phyloP scores from a whole-genome alignment of 2,113 vertebrate species.

The Marcusenius ussheri region DNA sequence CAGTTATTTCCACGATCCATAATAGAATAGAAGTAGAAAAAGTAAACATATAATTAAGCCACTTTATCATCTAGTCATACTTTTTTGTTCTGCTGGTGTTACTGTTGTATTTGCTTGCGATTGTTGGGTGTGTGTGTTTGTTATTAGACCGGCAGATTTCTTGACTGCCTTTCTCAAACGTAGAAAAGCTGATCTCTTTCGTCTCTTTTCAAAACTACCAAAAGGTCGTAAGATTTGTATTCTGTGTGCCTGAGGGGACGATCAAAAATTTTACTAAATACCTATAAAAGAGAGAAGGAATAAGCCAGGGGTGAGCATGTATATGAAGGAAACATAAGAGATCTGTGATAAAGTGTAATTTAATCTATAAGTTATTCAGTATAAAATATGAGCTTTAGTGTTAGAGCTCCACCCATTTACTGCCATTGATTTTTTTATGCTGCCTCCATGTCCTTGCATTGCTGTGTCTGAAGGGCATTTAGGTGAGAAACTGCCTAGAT shows the following conservation, averaged over 20 bases:
- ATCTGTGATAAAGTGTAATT: slow-evolving; percentile 61
- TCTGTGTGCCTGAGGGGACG: background rate
- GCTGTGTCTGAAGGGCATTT: slow-evolving; percentile 50
- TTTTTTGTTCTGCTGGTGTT: background rate
- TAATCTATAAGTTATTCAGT: slow-evolving; percentile 63
- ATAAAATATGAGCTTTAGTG: slow-evolving; percentile 65
- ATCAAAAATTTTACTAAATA: background rate
- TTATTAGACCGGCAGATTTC: background rate
- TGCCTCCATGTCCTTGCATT: slow-evolving; percentile 48
- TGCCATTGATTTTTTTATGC: slow-evolving; percentile 54
- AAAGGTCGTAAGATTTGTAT: background rate
- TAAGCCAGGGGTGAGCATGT: slow-evolving; percentile 34
- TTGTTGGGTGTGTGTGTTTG: background rate
- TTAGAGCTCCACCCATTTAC: slow-evolving; percentile 59
- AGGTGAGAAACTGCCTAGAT: background rate
- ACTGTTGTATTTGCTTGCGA: background rate
- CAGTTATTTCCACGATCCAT: background rate
- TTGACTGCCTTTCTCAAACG: background rate
- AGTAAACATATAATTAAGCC: background rate
- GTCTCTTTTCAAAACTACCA: background rate
- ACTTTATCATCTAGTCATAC: background rate
- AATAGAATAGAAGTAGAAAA: background rate
- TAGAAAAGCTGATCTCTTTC: background rate
- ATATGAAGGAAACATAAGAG: slow-evolving; percentile 54
- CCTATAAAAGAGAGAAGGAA: slow-evolving; percentile 43